Evolutionary conservation across 2,888 invertebrate species (phyloP), one percentile per base, ranked within the genome.

Genomic region (Deladenus siricidicola): DNA sequence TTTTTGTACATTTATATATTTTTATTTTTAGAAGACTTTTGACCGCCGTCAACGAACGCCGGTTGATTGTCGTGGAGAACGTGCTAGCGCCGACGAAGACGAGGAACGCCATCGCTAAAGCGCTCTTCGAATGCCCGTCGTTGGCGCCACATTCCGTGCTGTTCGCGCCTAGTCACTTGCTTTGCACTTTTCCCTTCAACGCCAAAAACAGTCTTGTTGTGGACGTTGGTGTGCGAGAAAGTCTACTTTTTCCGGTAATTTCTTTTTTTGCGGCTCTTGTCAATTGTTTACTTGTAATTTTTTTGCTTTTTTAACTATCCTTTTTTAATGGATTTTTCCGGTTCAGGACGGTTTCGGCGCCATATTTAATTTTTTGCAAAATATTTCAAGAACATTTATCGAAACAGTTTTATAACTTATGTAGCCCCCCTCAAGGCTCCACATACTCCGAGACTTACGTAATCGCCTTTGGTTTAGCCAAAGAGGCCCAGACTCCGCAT

Each of bases 61-160:
- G 89, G 79, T 86, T 96, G 39, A 87, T 96, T 4, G 84, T 96
- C 30, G 87, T 94, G 23, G 96, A 96, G 81, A 91, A 90, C 3
- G 83, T 92, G 14, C 84, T 94, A 23, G 86, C 88, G 34, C 88
- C 86, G 3, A 88, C 89, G 0, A 80, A 86, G 57, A 87, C 91
- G 78, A 83, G 92, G 62, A 88, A 93, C 76, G 88, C 88, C 0
- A 82, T 96, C 10, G 92, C 71, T 2, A 64, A 64, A 24, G 71
- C 70, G 1, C 44, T 71, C 17, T 66, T 68, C 55, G 66, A 71
- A 50, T 56, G 56, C 28, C 60, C 63, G 17, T 63, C 64, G 28
- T 48, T 75, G 6, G 79, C 86, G 86, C 86, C 87, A 52, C 85
- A 87, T 0, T 87, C 88, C 0, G 83, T 89, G 55, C 81, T 63